phyloP scores from a whole-genome alignment of 2,113 vertebrate genomes.

The Clupea harengus region DNA sequence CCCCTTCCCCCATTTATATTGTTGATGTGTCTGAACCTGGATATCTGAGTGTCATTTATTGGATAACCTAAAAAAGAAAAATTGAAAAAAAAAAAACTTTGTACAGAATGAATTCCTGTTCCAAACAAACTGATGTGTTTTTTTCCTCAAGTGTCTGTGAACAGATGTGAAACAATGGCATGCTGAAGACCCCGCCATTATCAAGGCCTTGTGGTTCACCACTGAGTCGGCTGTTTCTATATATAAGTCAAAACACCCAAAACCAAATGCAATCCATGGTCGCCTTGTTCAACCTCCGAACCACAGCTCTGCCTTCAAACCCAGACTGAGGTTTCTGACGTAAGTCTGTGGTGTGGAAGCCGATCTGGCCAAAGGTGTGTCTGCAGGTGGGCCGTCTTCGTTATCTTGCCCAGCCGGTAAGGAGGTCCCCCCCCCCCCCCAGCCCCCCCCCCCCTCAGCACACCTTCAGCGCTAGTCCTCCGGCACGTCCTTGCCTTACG shows the following conservation, averaged over 20 bases:
- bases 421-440: slow-evolving; percentile 37
- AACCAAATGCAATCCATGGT: slow-evolving; percentile 44
- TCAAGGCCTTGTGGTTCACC: slow-evolving; percentile 17
- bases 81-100: not conserved
- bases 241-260: slow-evolving; percentile 20
- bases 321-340: slow-evolving; percentile 2
- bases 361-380: slow-evolving; percentile 52
- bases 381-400: slow-evolving; percentile 58
- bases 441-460: not conserved
- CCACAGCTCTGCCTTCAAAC: not conserved
- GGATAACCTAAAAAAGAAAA: not conserved
- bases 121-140: not conserved
- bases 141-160: not conserved
- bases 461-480: not conserved
- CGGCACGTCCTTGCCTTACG: slow-evolving; percentile 47
- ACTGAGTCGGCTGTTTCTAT: slow-evolving; percentile 25
- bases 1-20: too few relatives aligned
- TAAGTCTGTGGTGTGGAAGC: not conserved
- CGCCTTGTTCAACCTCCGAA: slow-evolving; percentile 22
- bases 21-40: too few relatives aligned
- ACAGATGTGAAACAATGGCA: slow-evolving; percentile 37
- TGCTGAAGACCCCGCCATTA: slow-evolving; percentile 22
- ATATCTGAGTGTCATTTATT: not conserved
- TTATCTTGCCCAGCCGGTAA: slow-evolving; percentile 39
- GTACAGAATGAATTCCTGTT: not conserved